Conservation (phyloP, 2,113 vertebrate genomes). For the Hippotragus niger region DNA sequence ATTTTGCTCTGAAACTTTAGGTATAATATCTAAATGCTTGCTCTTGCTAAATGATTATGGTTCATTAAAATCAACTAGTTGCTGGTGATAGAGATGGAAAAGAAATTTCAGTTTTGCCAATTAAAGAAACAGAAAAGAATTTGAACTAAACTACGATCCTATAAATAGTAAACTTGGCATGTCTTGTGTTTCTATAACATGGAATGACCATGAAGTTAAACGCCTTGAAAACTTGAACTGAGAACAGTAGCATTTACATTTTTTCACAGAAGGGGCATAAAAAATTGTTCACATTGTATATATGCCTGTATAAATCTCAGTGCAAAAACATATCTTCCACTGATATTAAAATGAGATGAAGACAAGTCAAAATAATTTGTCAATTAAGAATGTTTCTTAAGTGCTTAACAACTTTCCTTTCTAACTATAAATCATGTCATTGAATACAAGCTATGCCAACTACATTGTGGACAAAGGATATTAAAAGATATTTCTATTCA, state of each 20-base stretch:
- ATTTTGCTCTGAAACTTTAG: not conserved
- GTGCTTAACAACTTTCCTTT: not conserved
- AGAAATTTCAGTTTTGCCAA: not conserved
- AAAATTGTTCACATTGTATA: not conserved
- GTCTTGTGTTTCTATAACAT: not conserved
- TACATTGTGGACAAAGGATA: not conserved
- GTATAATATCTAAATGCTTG: not conserved
- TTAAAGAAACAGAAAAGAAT: not conserved
- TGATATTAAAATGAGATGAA: not conserved
- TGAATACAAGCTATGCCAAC: not conserved
- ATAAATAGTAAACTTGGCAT: not conserved
- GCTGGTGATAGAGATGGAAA: not conserved
- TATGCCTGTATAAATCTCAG: not conserved
- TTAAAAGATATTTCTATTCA: constrained; percentile 8
- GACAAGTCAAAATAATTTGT: not conserved
- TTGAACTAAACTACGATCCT: not conserved
- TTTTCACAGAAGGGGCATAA: not conserved
- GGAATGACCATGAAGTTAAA: not conserved
- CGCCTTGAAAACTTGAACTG: not conserved
- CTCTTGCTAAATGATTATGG: not conserved
- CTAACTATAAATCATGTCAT: not conserved
- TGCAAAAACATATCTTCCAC: not conserved
- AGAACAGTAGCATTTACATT: not conserved
- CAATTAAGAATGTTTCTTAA: not conserved
- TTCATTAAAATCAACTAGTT: not conserved